Percentiles rank a stretch among this genome's conserved stretches.
Conservation (phyloP, 2,888 invertebrate species). For the Phorcus lineatus region DNA sequence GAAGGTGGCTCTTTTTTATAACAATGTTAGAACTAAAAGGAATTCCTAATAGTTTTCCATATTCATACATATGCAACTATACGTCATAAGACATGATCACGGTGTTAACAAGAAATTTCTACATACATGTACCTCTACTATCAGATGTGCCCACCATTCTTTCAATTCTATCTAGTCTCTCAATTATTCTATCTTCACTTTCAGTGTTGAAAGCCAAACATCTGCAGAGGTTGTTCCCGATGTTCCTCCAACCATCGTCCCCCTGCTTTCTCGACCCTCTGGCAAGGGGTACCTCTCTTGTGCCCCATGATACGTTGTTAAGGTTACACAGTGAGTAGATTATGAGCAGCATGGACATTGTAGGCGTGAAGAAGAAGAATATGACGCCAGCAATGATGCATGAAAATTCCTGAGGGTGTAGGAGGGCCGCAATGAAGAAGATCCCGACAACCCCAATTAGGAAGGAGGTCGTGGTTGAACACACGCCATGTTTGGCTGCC, state of each 20-base stretch:
- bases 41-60: too few relatives aligned
- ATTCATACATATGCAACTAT: too few relatives aligned
- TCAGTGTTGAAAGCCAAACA: background rate
- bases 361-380: constrained; percentile 71
- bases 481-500: constrained; percentile 58
- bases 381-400: constrained; percentile 79
- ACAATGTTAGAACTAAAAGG: too few relatives aligned
- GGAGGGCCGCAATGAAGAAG: constrained; percentile 94
- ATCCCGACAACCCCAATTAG: constrained; percentile 93
- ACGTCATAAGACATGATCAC: too few relatives aligned
- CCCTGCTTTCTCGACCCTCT: background rate
- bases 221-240: background rate
- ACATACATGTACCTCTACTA: too few relatives aligned
- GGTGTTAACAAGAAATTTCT: too few relatives aligned
- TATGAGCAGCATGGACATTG: constrained; percentile 70
- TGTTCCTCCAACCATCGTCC: background rate
- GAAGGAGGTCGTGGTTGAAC: constrained; percentile 97
- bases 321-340: constrained; percentile 71
- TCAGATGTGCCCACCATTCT: constrained; percentile 38
- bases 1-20: too few relatives aligned
- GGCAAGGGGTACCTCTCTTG: constrained; percentile 57
- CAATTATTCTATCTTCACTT: constrained; percentile 45
- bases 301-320: constrained; percentile 73
- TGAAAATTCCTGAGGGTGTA: constrained; percentile 89
- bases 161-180: constrained; percentile 48